Evolutionary conservation across 2,113 vertebrate genomes (phyloP), one percentile per base, ranked within the genome.

Genomic region (Callipepla californica): DNA sequence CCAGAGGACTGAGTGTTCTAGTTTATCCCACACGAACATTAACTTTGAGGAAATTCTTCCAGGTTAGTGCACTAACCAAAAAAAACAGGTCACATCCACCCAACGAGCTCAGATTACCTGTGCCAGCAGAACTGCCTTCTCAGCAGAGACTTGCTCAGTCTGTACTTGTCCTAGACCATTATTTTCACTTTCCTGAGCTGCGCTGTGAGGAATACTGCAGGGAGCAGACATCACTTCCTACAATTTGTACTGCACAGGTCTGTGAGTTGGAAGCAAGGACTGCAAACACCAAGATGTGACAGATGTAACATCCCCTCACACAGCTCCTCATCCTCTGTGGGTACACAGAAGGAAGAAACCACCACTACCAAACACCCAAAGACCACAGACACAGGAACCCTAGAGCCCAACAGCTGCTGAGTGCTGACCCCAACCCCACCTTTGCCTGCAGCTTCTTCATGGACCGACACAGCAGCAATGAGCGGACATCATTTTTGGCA

Each of bases 61-160:
- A 3, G 26, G 36, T 85, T 90, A n/a, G 63, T 77, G 65, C 47
- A 77, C 45, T 50, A 73, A 68, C 50, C 40, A 45, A 53, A 86
- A 69, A 94, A 94, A 95, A 88, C 26, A 90, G 44, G 76, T 66
- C 85, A 69, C 26, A 13, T 63, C 47, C 89, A 93, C 92, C 70
- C n/a, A 76, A 82, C 65, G 42, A 90, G 40, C 20, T 36, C 8
- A 0, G 47, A 44, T 69, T 65, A 80, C 82, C 70, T 85, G 45
- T 91, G 76, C 47, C 69, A 68, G 50, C 16, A 82, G 66, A 91
- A 87, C 8, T 47, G 53, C 38, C 48, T 68, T 44, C 62, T 85
- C 88, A 85, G 67, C 72, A 76, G 88, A 65, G 28, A n/a, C 48
- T 51, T 92, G 32, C 21, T 93, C 23, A 21, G n/a, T 85, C 68